Percentiles rank a stretch among this genome's conserved stretches.
phyloP scores from a whole-genome alignment of 2,113 vertebrate species.

The Fulica atra region DNA sequence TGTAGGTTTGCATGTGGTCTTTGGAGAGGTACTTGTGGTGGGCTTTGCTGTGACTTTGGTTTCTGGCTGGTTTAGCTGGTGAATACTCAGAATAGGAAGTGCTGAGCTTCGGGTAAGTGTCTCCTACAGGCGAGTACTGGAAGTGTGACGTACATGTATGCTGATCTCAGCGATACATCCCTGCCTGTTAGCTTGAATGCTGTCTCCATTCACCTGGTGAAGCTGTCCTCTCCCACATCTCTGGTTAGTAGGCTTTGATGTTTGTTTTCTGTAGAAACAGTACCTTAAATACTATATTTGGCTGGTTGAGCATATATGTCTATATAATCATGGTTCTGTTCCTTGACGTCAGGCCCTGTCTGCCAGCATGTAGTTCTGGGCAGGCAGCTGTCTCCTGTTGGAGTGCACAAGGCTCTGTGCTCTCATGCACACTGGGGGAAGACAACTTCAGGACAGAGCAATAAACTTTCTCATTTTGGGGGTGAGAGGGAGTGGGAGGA shows the following conservation, averaged over 20 bases:
- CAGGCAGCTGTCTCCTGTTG: background rate
- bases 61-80: background rate
- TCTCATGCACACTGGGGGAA: rapidly evolving
- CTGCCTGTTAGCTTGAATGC: background rate
- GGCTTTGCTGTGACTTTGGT: background rate
- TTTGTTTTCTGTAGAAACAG: background rate
- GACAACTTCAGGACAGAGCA: background rate
- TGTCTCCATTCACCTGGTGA: background rate
- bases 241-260: background rate
- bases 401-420: background rate
- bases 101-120: background rate
- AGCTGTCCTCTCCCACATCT: background rate
- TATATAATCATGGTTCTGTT: background rate
- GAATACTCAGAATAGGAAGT: background rate
- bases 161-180: background rate
- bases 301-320: background rate
- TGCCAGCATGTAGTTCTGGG: background rate
- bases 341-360: background rate
- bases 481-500: background rate
- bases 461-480: background rate
- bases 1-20: background rate
- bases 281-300: background rate
- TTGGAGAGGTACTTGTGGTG: background rate
- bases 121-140: background rate
- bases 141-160: background rate